phyloP scores from a whole-genome alignment of 2,888 invertebrate species.

The Sympetrum striolatum region DNA sequence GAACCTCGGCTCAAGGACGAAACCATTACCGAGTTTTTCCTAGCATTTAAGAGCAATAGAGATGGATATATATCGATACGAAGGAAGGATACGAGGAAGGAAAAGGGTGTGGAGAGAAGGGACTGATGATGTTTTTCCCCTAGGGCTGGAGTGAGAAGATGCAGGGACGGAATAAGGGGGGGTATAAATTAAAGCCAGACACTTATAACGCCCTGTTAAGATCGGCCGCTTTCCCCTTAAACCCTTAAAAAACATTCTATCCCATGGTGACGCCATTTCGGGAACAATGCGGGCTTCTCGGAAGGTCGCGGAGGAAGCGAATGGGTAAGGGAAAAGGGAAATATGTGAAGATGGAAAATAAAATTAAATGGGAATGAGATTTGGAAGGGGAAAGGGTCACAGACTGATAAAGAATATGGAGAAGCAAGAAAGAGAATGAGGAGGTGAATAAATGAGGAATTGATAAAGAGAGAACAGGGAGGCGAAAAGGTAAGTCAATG shows the following conservation, averaged over 20 bases:
- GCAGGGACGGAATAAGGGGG: background rate
- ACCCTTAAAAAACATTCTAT: background rate
- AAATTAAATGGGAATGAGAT: background rate
- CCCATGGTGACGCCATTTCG: conserved; percentile 24
- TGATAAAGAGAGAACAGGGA: background rate
- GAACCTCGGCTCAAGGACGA: no score
- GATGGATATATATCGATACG: no score
- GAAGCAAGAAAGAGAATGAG: background rate
- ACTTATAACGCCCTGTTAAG: conserved; percentile 32
- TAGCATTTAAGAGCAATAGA: no score
- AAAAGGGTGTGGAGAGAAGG: background rate
- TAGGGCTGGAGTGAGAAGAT: background rate
- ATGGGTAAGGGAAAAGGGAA: background rate
- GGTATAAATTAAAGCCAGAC: conserved; percentile 40
- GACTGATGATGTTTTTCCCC: background rate
- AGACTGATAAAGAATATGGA: background rate
- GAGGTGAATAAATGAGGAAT: background rate
- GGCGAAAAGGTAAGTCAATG: background rate
- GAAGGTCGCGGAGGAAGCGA: background rate
- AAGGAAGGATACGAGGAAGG: background rate
- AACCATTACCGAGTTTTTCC: no score
- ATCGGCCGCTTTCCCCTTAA: background rate
- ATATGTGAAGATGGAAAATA: background rate
- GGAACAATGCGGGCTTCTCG: conserved; percentile 31
- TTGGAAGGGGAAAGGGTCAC: background rate